Conservation (phyloP, 1,140 invertebrate genomes). For the Drosophila malerkotliana region DNA sequence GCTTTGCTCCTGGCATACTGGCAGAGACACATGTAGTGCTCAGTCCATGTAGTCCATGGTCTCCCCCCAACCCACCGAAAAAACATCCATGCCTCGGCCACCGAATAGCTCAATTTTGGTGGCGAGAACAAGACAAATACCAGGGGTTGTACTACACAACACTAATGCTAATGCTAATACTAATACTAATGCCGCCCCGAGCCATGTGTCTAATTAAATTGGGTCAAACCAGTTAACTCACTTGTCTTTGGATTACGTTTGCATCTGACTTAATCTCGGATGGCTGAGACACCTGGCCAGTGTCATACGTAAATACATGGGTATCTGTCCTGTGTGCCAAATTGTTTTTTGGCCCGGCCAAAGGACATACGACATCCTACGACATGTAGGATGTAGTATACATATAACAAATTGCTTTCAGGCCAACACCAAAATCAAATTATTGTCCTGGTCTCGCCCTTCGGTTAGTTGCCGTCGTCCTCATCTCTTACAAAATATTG, state of each 20-base stretch:
- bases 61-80: no score
- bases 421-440: constrained; percentile 65
- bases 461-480: constrained; percentile 1
- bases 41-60: no score
- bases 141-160: constrained; percentile 41
- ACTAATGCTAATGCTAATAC: constrained; percentile 48
- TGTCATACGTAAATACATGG: neutral
- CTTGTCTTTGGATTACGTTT: constrained; percentile 79
- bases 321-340: constrained; percentile 4
- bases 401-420: constrained; percentile 70
- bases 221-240: constrained; percentile 79
- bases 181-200: constrained; percentile 9
- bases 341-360: constrained; percentile 28
- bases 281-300: constrained; percentile 12
- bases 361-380: no score
- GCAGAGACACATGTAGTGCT: neutral
- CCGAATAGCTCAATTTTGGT: constrained; percentile 51
- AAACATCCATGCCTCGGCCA: constrained; percentile 1
- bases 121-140: constrained; percentile 72
- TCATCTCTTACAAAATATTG: constrained; percentile 58
- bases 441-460: constrained; percentile 51
- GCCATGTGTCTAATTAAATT: constrained; percentile 75
- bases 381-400: neutral
- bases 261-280: constrained; percentile 73
- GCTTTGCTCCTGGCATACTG: constrained; percentile 25